Evolutionary conservation across 1,140 invertebrate genomes (phyloP), one percentile per base, ranked within the genome.

Genomic region (Drosophila neocordata): DNA sequence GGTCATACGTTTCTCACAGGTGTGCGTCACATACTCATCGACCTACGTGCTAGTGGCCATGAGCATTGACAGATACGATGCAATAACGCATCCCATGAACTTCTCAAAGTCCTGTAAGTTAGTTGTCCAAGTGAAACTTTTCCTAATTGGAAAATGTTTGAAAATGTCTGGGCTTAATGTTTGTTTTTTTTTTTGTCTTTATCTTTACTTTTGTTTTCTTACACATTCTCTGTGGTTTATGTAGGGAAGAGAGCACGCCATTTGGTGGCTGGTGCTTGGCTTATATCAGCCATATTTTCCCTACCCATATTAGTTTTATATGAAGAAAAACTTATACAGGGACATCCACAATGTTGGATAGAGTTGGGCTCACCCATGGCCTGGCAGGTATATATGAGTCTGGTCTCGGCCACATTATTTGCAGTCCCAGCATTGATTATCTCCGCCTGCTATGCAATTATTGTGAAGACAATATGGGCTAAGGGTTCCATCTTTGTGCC

Each of bases 31-130:
- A 34, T 98, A 98, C 91, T 97, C 97, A 4, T 98, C 97, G 1
- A 99, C 97, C 0, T 99, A 98, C 87, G 97, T 98, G 5, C 93
- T 99, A 34, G 97, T 99, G 11, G 97, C 97, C 1, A 93, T 99
- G 20, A 98, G 97, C 80, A 97, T 99, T 74, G 98, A 99, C 92
- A 94, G 98, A 82, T 98, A 98, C 84, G 97, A 98, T 89, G 97
- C 97, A 73, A 98, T 99, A 83, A 97, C 96, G 6, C 95, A 97
- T 92, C 98, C 98, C 0, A 97, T 99, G 96, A 98, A 97, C 92
- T 98, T 98, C 92, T 97, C 96, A 20, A 96, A 96, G 89, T 97
- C 96, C 83, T 98, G 97, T 98, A 93, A 97, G 97, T 97, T 91
- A 97, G 97, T 97, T 91, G 18, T 67, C 27, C 41, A 48, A 48